Percentiles rank a stretch among this genome's conserved stretches.
phyloP scores from a whole-genome alignment of 2,797 vertebrate species.

The Chelon auratus region DNA sequence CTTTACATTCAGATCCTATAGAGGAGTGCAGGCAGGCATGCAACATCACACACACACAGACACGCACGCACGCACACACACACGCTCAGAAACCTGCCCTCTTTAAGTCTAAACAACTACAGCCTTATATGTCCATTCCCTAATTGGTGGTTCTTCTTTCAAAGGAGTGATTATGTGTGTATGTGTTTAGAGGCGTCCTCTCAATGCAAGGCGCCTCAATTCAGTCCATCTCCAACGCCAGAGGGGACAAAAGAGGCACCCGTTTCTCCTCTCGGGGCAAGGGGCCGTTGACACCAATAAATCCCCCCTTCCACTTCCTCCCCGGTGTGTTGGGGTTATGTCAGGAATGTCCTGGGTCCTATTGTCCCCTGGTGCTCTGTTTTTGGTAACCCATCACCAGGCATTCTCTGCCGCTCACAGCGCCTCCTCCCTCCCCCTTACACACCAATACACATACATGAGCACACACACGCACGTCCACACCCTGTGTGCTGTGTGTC shows the following conservation, averaged over 20 bases:
- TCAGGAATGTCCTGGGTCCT: conserved; percentile 84
- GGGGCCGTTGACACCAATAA: conserved; percentile 85
- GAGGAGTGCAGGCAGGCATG: conserved; percentile 62
- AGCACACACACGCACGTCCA: conserved; percentile 51
- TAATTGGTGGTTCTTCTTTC: conserved; percentile 83
- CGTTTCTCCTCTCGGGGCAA: conserved; percentile 76
- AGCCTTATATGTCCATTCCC: conserved; percentile 75
- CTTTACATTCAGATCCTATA: conserved; percentile 72
- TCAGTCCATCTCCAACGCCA: conserved; percentile 79
- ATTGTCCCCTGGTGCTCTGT: conserved; percentile 81
- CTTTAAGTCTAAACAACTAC: conserved; percentile 67
- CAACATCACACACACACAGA: conserved; percentile 4
- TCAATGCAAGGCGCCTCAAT: conserved; percentile 76
- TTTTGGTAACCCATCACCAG: conserved; percentile 85
- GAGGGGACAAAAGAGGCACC: conserved; percentile 83
- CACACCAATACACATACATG: conserved; percentile 60
- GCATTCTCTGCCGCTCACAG: conserved; percentile 75
- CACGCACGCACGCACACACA: conserved; percentile 20
- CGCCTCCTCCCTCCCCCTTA: conserved; percentile 72
- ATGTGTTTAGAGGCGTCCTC: conserved; percentile 78
- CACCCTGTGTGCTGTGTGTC: conserved; percentile 74
- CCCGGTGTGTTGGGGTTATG: conserved; percentile 85
- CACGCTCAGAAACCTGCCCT: conserved; percentile 42
- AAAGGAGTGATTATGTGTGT: conserved; percentile 77
- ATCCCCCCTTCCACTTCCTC: conserved; percentile 81